Evolutionary conservation across 35 echinoderm and acorn worm species (phyloP), one percentile per base, ranked within the genome.

Genomic region (Diadema setosum): DNA sequence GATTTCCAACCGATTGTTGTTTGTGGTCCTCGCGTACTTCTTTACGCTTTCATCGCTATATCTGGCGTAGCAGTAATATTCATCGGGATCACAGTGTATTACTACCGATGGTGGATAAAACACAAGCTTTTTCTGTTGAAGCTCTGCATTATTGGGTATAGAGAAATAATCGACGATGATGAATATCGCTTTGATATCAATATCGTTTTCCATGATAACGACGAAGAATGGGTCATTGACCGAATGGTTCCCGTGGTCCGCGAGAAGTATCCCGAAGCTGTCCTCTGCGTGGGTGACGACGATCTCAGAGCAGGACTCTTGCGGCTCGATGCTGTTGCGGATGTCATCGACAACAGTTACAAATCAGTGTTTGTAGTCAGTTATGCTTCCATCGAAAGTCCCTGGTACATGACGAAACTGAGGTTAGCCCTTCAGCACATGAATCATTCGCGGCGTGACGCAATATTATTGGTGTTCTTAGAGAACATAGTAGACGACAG

Each of bases 211-310:
- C 27, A 78, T 9, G 73, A 78, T 20, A n/a, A 5, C 73, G n/a
- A 78, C 73, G 37, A 78, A 78, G 73, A 78, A 78, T 78, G 73
- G 73, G 73, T 78, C 40, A 39, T n/a, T 1, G 73, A 78, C 9
- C 9, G 23, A n/a, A 14, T 44, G 33, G 73, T 78, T 34, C 73
- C 73, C 2, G 44, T 41, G 2, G 24, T 78, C 44, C 39, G 1
- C 1, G 73, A 78, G 21, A 33, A 21, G 6, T 34, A 78, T 15
- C 73, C 73, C 4, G 73, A 78, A 7, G 20, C 24, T n/a, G 37
- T 2, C 1, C 73, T 78, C 73, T 36, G 29, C 11, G 73, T 78
- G 7, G 73, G 73, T 1, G 73, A 78, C 40, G 73, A 78, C 15
- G 37, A 35, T 26, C 73, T 78, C 20, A 26, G 21, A 9, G 35